Evolutionary conservation across 2,797 vertebrate species (phyloP).

Genomic region (Protonibea diacanthus): DNA sequence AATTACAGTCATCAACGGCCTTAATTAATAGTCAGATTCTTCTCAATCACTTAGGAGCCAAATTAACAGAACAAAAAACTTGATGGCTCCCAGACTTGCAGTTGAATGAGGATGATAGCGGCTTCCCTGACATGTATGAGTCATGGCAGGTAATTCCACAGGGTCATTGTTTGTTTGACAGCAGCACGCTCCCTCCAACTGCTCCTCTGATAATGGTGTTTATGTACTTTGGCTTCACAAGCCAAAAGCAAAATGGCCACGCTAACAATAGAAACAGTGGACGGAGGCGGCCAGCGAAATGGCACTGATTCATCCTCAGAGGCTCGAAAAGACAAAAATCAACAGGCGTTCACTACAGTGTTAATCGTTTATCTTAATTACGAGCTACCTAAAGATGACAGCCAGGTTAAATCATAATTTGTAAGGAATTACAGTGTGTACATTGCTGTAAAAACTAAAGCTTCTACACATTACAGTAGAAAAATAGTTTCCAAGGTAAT

Average conservation of each 20-base stretch:
- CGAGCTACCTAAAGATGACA: neutral
- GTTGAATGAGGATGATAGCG: slow-evolving; percentile 39
- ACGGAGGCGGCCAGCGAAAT: slow-evolving; percentile 39
- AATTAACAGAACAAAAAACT: slow-evolving; percentile 55
- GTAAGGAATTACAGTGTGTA: neutral
- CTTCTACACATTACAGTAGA: too few species aligned
- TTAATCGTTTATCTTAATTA: slow-evolving; percentile 34
- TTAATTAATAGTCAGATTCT: slow-evolving; percentile 55
- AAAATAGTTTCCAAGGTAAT: slow-evolving; percentile 1
- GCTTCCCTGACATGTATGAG: slow-evolving; percentile 53
- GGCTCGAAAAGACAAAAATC: neutral
- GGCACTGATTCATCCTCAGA: slow-evolving; percentile 23
- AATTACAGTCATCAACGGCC: slow-evolving; percentile 61
- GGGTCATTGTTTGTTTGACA: slow-evolving; percentile 74
- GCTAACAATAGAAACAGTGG: slow-evolving; percentile 53
- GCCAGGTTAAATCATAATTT: neutral
- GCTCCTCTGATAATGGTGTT: slow-evolving; percentile 70
- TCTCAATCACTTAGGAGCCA: slow-evolving; percentile 48
- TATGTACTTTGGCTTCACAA: slow-evolving; percentile 66
- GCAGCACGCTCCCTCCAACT: slow-evolving; percentile 52
- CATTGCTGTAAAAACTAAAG: neutral
- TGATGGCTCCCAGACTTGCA: slow-evolving; percentile 28
- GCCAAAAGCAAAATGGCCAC: slow-evolving; percentile 54
- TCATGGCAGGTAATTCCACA: slow-evolving; percentile 72
- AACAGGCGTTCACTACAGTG: slow-evolving; percentile 7